Evolutionary conservation across 2,888 invertebrate genomes (phyloP).

Genomic region (Cremastobaeus sp.): DNA sequence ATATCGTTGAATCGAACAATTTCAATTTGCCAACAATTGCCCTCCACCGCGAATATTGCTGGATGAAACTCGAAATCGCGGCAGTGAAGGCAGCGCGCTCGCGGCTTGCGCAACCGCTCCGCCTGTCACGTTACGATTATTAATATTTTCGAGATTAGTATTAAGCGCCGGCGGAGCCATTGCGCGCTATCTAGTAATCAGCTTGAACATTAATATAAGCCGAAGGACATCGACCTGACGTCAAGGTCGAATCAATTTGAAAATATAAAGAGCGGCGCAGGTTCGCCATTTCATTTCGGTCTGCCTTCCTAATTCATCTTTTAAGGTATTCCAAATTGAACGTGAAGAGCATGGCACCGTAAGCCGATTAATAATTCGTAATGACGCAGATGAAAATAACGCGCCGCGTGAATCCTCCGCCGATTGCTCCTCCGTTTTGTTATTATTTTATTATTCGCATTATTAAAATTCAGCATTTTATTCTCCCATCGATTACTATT

Average conservation of each 20-base stretch:
- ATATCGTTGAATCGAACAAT: no score
- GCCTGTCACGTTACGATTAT: conserved; percentile 42
- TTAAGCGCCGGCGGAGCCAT: conserved; percentile 41
- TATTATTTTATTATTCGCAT: neutral
- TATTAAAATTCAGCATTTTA: neutral
- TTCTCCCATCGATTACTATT: no score
- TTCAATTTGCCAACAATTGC: no score
- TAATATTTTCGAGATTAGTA: conserved; percentile 49
- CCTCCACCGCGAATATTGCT: no score
- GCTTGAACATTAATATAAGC: conserved; percentile 45
- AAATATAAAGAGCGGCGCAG: conserved; percentile 45
- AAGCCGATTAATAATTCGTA: conserved; percentile 57
- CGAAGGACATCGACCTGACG: conserved; percentile 55
- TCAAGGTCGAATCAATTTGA: conserved; percentile 59
- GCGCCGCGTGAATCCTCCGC: conserved; percentile 24
- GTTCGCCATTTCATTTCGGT: conserved; percentile 31
- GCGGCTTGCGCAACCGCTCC: conserved; percentile 38
- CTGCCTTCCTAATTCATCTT: conserved; percentile 54
- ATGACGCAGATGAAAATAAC: conserved; percentile 53
- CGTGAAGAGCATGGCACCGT: conserved; percentile 44
- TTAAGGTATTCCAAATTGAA: conserved; percentile 52
- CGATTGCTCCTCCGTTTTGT: conserved; percentile 29
- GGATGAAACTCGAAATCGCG: no score
- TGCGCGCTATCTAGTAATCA: conserved; percentile 51
- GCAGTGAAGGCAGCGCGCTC: conserved; percentile 27